Evolutionary conservation across 2,888 invertebrate species (phyloP).

Genomic region (Tryphoninae sp.): DNA sequence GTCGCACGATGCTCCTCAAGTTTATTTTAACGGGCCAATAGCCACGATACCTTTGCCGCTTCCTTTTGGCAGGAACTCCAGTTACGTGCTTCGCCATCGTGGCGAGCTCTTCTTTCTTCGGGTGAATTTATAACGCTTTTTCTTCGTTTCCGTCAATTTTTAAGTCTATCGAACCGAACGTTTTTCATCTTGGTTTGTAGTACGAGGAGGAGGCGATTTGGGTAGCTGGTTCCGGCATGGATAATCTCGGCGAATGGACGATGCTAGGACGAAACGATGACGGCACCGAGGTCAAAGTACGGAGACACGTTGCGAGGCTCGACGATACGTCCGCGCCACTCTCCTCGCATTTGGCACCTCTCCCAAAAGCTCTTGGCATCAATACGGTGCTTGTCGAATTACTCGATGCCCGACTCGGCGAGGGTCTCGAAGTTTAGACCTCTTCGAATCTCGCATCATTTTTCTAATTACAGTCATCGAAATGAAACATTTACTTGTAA

Average conservation of each 20-base stretch:
- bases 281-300: constrained; percentile 70
- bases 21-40: constrained; percentile 73
- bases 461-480: constrained; percentile 38
- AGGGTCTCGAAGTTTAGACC: constrained; percentile 64
- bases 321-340: constrained; percentile 67
- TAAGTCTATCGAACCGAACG: not conserved
- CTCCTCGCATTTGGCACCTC: constrained; percentile 67
- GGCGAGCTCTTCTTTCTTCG: constrained; percentile 76
- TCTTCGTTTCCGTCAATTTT: not conserved
- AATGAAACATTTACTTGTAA: constrained; percentile 64
- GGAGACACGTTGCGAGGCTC: constrained; percentile 71
- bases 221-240: constrained; percentile 67
- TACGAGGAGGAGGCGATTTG: constrained; percentile 70
- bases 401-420: constrained; percentile 62
- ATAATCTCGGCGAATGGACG: constrained; percentile 73
- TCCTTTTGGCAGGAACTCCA: constrained; percentile 71
- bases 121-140: constrained; percentile 64
- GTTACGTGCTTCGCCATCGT: constrained; percentile 73
- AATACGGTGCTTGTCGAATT: constrained; percentile 67
- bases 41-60: constrained; percentile 73
- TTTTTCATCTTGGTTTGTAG: constrained; percentile 58
- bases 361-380: constrained; percentile 71
- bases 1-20: constrained; percentile 71
- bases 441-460: too few relatives aligned
- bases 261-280: constrained; percentile 69